Evolutionary conservation across 2,888 invertebrate genomes (phyloP).

Genomic region (Oxystoma pomonae): DNA sequence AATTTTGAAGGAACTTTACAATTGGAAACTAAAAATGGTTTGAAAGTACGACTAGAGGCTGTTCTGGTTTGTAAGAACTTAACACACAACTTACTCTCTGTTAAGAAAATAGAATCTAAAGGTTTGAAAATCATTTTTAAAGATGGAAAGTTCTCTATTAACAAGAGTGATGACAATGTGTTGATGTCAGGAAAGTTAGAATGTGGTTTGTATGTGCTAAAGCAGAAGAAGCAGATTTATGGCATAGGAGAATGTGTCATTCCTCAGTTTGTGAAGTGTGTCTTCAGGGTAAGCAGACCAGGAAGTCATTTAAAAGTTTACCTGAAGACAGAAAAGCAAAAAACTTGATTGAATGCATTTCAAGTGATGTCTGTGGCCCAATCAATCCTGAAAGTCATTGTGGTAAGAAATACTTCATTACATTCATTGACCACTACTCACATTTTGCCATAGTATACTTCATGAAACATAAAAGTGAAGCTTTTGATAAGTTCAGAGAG

Average conservation of each 20-base stretch:
- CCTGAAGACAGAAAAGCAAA: conserved; percentile 12
- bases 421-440: conserved; percentile 20
- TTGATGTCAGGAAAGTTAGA: background rate
- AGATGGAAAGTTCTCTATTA: too few relatives aligned
- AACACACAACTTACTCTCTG: too few relatives aligned
- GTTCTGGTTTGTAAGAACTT: too few relatives aligned
- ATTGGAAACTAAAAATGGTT: too few relatives aligned
- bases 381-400: conserved; percentile 17
- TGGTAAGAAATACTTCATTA: conserved; percentile 17
- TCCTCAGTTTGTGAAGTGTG: too few relatives aligned
- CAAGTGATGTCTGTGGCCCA: conserved; percentile 18
- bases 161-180: background rate
- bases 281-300: conserved; percentile 16
- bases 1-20: too few relatives aligned
- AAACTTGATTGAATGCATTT: conserved; percentile 15
- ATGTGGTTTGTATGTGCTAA: too few relatives aligned
- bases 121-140: too few relatives aligned
- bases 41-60: background rate
- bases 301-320: background rate
- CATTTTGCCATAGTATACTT: conserved; percentile 15
- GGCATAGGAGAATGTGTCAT: too few relatives aligned
- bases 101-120: too few relatives aligned
- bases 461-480: conserved; percentile 15
- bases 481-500: conserved; percentile 18
- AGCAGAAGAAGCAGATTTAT: too few relatives aligned